These are phyloP conservation scores for Hemiscyllium ocellatum DNA, from an alignment of 2,113 vertebrate species.

Conservation along the genomic window DNA sequence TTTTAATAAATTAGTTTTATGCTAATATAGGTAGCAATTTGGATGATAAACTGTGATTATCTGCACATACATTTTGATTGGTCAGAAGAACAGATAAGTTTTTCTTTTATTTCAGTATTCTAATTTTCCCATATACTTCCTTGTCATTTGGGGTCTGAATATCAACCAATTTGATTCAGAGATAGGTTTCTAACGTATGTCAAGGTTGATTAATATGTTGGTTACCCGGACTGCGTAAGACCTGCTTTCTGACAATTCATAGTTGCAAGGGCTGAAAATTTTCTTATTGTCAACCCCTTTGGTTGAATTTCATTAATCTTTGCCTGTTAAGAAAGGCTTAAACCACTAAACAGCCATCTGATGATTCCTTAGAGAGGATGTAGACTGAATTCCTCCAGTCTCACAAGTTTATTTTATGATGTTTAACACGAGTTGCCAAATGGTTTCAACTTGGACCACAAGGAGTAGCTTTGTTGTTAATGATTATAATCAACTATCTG, in stretches of 20 bases:
- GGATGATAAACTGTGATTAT: not conserved
- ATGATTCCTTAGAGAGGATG: not conserved
- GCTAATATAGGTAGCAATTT: not conserved
- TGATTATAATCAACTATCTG: slow-evolving; percentile 12
- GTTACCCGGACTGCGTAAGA: not conserved
- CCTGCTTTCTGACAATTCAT: not conserved
- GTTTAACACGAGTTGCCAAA: slow-evolving; percentile 22
- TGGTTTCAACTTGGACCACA: slow-evolving; percentile 4
- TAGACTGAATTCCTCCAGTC: not conserved
- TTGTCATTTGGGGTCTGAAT: not conserved
- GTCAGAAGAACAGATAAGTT: not conserved
- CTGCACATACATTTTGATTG: not conserved
- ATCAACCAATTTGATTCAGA: not conserved
- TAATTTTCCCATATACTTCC: not conserved
- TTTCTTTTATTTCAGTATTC: not conserved
- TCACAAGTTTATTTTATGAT: not conserved
- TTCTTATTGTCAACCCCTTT: not conserved
- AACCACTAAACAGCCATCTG: not conserved
- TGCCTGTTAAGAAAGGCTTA: slow-evolving; percentile 8
- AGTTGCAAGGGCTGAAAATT: not conserved
- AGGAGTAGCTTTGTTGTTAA: slow-evolving; percentile 1
- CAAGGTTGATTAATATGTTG: not conserved
- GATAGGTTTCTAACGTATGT: not conserved
- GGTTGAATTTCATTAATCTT: slow-evolving; percentile 5
- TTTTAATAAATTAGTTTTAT: not conserved